These are phyloP conservation scores for Cassiopea xamachana DNA, from an alignment of 30 jellyfish, hydroid and myxozoan genomes.

Conservation along the genomic window DNA sequence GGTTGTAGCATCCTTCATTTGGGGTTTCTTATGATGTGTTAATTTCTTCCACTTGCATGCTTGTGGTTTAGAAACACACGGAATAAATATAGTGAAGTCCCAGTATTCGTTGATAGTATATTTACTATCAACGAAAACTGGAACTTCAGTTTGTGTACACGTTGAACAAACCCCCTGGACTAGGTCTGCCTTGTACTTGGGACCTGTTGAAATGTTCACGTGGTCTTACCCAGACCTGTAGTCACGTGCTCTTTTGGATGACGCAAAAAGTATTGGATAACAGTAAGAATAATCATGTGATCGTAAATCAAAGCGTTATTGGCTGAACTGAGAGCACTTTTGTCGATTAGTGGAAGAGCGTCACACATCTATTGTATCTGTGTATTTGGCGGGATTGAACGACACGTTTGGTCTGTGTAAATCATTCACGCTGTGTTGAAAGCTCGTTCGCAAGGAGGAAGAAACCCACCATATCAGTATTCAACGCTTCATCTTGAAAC, in stretches of 20 bases:
- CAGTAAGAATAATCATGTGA: constrained; percentile 13
- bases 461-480: not conserved
- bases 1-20: too few relatives aligned
- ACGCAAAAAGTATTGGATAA: not conserved
- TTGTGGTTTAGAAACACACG: not conserved
- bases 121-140: too few relatives aligned
- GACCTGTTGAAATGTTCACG: constrained; percentile 4
- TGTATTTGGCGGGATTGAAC: constrained; percentile 28
- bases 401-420: constrained; percentile 13
- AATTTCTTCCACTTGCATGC: not conserved
- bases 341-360: not conserved
- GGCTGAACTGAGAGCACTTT: not conserved
- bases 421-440: not conserved
- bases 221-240: constrained; percentile 6
- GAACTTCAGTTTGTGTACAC: too few relatives aligned
- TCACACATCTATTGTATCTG: not conserved
- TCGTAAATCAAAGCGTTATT: not conserved
- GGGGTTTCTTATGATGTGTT: too few relatives aligned
- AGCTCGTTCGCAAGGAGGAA: not conserved
- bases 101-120: too few relatives aligned
- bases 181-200: not conserved
- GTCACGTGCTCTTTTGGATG: constrained; percentile 12
- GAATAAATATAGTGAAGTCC: not conserved
- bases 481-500: not conserved
- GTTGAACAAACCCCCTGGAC: constrained; percentile 1